Base-by-base conservation (phyloP, 2,888 invertebrate genomes). In the Acrocera orbiculus region DNA sequence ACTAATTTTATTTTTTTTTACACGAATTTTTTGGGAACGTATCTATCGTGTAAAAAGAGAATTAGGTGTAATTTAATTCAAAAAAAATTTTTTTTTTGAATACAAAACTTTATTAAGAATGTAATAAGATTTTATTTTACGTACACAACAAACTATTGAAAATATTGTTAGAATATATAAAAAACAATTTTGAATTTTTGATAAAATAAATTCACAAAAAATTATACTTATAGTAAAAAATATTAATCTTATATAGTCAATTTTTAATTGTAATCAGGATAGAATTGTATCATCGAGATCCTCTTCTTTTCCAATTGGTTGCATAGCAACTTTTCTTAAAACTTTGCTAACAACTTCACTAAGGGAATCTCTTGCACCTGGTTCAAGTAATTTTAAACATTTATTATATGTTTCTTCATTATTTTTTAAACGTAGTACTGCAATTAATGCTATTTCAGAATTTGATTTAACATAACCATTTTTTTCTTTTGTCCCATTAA, bases 401-500 rank as follows among this genome's bases (percentile, higher is more conserved):
- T 81, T 80, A 67, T 77, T 73, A 49, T 76, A 73, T 49, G 73
- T 72, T 36, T 65, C 62, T 35, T 81, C 79, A 33, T 80, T 80
- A 34, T 75, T 66, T 45, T 79, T 71, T 43, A 95, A 66, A 38
- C 77, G 71, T 44, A 96, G 69, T 44, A 93, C 70, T 32, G 83
- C 75, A 30, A 93, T 75, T 31, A 96, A 67, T 7, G 93, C 92
- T 42, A 82, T 72, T 68, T 96, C 96, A 25, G 92, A 83, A 63
- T 87, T 86, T 25, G 86, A 80, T 58, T 87, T 82, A 26, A 96
- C 95, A 53, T 86, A 82, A 30, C 86, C 76, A 63, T 95, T 95
- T 65, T 93, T 95, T 64, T 96, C 96, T 65, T 95, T 95, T 38
- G 93, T 92, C 42, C 96, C 96, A 64, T 93, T 96, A 32, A 96